Conservation (phyloP, 2,888 invertebrate genomes). For the Salpingus planirostris region DNA sequence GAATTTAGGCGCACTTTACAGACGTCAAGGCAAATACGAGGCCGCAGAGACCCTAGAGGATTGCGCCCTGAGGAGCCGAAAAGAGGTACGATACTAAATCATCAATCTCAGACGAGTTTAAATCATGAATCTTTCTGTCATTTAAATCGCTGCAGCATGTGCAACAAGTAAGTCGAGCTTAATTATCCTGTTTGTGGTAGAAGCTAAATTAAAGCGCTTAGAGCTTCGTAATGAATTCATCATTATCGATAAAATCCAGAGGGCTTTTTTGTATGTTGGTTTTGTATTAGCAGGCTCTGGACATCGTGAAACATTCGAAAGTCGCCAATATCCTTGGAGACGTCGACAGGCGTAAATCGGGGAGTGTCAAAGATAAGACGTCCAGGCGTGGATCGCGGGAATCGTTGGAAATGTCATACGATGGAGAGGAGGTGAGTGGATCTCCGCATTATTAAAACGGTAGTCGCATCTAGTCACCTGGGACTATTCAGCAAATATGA, state of each 20-base stretch:
- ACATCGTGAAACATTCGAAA: constrained; percentile 88
- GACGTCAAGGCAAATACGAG: constrained; percentile 98
- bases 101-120: too few relatives aligned
- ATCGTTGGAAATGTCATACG: constrained; percentile 62
- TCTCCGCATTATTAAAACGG: too few relatives aligned
- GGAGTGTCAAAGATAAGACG: constrained; percentile 46
- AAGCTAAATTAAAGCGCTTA: too few relatives aligned
- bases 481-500: too few relatives aligned
- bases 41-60: constrained; percentile 98
- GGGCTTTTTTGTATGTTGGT: not conserved
- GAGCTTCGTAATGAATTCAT: too few relatives aligned
- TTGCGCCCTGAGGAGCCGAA: constrained; percentile 91
- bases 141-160: constrained; percentile 50
- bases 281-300: constrained; percentile 59
- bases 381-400: constrained; percentile 64
- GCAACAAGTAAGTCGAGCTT: constrained; percentile 51
- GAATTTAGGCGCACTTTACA: constrained; percentile 95
- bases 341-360: constrained; percentile 44
- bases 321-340: constrained; percentile 63
- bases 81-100: constrained; percentile 87
- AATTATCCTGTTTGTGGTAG: too few relatives aligned
- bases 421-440: constrained; percentile 64
- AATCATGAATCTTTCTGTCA: constrained; percentile 15
- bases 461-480: too few relatives aligned
- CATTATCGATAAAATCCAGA: too few relatives aligned